Evolutionary conservation across 1,140 invertebrate genomes (phyloP), one percentile per base, ranked within the genome.

Genomic region (Chrysomallon squamiferum): DNA sequence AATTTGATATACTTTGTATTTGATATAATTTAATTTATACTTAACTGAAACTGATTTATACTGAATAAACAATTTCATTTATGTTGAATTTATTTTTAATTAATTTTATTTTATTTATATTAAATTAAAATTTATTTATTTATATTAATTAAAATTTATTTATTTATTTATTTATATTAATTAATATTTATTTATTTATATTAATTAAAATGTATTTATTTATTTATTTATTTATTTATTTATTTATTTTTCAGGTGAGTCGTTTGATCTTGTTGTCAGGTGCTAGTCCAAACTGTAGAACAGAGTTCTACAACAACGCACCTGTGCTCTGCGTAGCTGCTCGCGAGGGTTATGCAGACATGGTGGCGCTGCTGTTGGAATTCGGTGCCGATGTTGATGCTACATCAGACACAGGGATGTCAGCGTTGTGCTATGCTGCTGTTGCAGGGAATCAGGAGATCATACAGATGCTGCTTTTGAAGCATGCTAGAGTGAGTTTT

Each of bases 261-360:
- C 88, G 95, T 20, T 84, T 98, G 63, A 89, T 98, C 68, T 86
- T 98, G 27, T 86, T 98, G 43, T 92, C 95, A 30, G 96, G 96
- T 57, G 95, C 95, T 32, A 92, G 93, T 13, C 92, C 96, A 0
- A 92, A 97, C 85, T 64, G 74, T 0, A 47, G 71, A 18, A 95
- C 94, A 0, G 91, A 92, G 54, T 93, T 92, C 74, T 88, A 93
- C 71, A 92, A 92, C 38, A 92, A 91, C 78, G 91, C 94, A 3
- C 93, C 95, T 0, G 88, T 95, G 15, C 83, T 98, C 0, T 95
- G 94, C 76, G 91, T 97, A 81, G 94, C 93, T 64, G 92, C 95
- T 3, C 91, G 94, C 78, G 92, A 96, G 82, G 95, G 95, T 13
- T 92, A 92, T 30, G 86, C 91, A 1, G 82, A 85, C 65, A 82